Evolutionary conservation across 1,140 invertebrate genomes (phyloP), one percentile per base, ranked within the genome.

Genomic region (Scaptomyza pallida): DNA sequence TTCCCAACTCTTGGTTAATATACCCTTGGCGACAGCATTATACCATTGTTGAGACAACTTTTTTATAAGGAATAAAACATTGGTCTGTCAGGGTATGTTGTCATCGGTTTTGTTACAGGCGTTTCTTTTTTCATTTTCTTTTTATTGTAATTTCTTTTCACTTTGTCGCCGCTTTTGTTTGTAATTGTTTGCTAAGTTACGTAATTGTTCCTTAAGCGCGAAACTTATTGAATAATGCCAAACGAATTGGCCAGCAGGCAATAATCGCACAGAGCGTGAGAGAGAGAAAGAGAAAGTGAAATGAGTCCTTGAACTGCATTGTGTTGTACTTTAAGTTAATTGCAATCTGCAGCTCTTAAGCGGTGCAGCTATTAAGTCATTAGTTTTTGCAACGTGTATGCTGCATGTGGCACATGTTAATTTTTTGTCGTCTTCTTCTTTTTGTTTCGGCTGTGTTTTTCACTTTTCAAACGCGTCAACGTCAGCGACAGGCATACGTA

Each of bases 131-230:
- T 21, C 16, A 51, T 13, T 44, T 30, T 41, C 19, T 51, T 76
- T 77, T 69, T 76, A 70, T 79, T 73, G 50, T 45, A 74, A 72
- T 64, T 81, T 78, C 55, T 74, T 88, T 80, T 54, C 50, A 56
- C 40, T 81, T 82, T 67, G 52, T 61, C 45, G 57, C 33, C 50
- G 62, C 52, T 73, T 80, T 73, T 40, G 48, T 10, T 63, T 62
- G 78, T 88, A 82, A 88, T 86, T 86, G 82, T 77, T 82, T 75
- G 82, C 56, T 63, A 68, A 88, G 82, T 78, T 82, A 71, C 57
- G 75, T 88, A 88, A 86, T 86, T 77, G 82, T 72, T 72, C 50
- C 52, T 81, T 82, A 88, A 86, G 70, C 77, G 50, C 45, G 13
- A 65, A 86, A 86, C 62, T 86, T 88, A 82, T 86, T 69, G 82